These are phyloP conservation scores for Scolopax bukidnonensis DNA, from an alignment of 2,797 vertebrate genomes.

Conservation along the genomic window DNA sequence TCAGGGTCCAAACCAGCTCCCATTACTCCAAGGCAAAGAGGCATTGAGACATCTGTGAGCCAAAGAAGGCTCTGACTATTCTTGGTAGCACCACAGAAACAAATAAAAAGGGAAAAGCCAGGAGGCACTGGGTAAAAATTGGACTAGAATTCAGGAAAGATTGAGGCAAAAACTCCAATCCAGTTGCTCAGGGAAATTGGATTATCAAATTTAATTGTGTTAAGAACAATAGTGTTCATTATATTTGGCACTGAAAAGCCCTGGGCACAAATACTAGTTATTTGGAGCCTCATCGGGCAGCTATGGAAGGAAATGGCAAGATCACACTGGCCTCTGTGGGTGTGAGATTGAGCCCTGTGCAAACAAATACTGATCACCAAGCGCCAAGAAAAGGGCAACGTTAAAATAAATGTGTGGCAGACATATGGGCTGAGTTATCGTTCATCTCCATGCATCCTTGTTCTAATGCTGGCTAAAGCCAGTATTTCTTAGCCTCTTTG, in stretches of 20 bases:
- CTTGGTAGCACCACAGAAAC: not conserved
- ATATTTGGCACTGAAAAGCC: conserved; percentile 47
- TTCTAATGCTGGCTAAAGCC: not conserved
- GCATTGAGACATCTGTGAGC: not conserved
- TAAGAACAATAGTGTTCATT: conserved; percentile 55
- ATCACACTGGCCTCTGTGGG: conserved; percentile 13
- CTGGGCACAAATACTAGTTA: conserved; percentile 9
- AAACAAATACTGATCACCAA: conserved; percentile 5
- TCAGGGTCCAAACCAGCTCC: not conserved
- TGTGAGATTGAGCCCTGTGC: not conserved
- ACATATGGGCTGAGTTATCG: not conserved
- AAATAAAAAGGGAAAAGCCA: not conserved
- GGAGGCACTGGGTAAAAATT: not conserved
- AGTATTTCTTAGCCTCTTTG: not conserved
- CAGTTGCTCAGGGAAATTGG: conserved; percentile 3
- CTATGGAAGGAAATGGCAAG: conserved; percentile 44
- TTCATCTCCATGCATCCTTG: not conserved
- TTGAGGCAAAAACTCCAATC: not conserved
- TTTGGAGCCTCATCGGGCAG: not conserved
- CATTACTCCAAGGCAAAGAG: not conserved
- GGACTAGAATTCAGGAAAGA: conserved; percentile 34
- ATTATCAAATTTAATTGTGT: conserved; percentile 64
- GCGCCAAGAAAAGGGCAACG: not conserved
- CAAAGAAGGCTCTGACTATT: not conserved
- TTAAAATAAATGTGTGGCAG: not conserved